Percentiles rank a stretch among this genome's conserved stretches.
Evolutionary conservation across 2,888 invertebrate species (phyloP).

Genomic region (Ectemnius continuus): DNA sequence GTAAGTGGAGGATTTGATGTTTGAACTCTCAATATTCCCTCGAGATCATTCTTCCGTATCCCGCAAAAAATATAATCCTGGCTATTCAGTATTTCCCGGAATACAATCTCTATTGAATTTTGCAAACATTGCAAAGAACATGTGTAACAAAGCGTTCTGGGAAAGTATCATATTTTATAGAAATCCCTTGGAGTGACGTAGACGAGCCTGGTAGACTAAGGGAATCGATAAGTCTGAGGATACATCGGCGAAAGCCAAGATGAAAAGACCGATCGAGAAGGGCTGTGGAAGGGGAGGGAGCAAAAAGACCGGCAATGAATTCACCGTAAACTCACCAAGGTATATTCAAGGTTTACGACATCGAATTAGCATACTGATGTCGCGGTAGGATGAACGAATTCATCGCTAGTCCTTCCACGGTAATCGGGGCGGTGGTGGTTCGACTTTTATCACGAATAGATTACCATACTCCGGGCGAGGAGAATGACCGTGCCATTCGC

Average conservation of each 20-base stretch:
- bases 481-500: too few relatives aligned
- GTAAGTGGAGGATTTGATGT: conserved; percentile 12
- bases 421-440: not conserved
- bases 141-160: too few relatives aligned
- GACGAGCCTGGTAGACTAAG: not conserved
- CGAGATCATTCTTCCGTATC: too few relatives aligned
- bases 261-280: too few relatives aligned
- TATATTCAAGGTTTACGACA: conserved; percentile 30
- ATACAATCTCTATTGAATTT: too few relatives aligned
- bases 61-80: too few relatives aligned
- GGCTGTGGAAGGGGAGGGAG: not conserved
- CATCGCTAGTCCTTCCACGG: not conserved
- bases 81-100: too few relatives aligned
- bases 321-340: not conserved
- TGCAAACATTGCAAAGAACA: too few relatives aligned
- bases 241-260: conserved; percentile 1
- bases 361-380: not conserved
- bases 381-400: conserved; percentile 4
- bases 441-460: not conserved
- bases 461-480: not conserved
- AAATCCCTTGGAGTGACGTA: not conserved
- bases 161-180: too few relatives aligned
- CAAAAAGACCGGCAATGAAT: conserved; percentile 8
- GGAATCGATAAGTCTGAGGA: conserved; percentile 31
- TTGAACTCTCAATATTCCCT: conserved; percentile 4